Conservation (phyloP, 2,113 vertebrate species). For the Panthera tigris region DNA sequence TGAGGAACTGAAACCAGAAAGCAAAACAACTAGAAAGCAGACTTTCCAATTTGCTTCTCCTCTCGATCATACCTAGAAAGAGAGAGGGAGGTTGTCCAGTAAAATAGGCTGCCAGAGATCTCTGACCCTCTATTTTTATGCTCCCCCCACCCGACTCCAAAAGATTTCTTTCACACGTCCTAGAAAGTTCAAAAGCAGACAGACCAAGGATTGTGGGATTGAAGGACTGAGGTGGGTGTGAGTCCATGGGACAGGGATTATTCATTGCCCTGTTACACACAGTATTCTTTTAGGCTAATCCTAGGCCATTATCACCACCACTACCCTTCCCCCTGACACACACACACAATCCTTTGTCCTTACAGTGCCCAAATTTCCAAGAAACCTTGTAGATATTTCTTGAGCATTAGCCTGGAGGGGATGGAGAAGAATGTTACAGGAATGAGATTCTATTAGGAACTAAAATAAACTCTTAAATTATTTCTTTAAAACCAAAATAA, state of each 20-base stretch:
- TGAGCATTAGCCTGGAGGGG: neutral
- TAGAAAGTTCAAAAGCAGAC: neutral
- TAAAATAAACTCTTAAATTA: constrained; percentile 41
- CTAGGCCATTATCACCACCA: neutral
- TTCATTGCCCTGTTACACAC: neutral
- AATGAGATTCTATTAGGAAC: neutral
- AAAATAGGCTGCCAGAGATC: neutral
- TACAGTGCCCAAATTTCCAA: neutral
- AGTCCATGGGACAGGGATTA: too few species aligned
- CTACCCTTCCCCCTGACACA: too few species aligned
- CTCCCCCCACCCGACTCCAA: too few species aligned
- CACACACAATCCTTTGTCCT: neutral
- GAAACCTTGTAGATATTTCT: neutral
- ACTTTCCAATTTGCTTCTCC: neutral
- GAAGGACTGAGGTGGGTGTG: neutral
- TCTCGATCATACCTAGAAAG: neutral
- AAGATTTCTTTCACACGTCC: neutral
- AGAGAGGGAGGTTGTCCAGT: neutral
- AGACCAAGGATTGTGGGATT: neutral
- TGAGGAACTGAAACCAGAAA: neutral
- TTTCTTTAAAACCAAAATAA: constrained; percentile 3
- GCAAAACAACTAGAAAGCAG: neutral
- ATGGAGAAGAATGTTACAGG: neutral
- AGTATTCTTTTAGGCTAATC: neutral
- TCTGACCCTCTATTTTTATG: neutral